Evolutionary conservation across 2,888 invertebrate genomes (phyloP), one percentile per base, ranked within the genome.

Genomic region (Dynastes hyllus): DNA sequence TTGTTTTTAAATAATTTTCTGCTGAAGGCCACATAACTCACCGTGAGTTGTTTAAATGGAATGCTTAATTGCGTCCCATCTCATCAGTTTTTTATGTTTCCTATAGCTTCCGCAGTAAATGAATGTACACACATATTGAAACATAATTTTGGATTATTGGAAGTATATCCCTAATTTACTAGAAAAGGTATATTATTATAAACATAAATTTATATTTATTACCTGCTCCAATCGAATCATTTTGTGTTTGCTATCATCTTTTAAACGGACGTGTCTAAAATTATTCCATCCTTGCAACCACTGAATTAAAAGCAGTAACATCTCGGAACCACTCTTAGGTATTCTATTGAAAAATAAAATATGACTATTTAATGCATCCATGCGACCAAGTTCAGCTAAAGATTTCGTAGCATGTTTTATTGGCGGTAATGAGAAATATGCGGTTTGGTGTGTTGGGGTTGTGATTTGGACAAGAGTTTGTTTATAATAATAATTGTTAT

Each of bases 311-410:
- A 92, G 86, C n/a, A 92, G 90, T 73, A 93, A 85, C 83, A 92
- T 88, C 85, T 92, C 92, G 3, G 92, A 90, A 13, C 93, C 93
- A 63, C 92, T 90, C 82, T 91, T 91, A 0, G 93, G 92, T 13
- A 93, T 90, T 61, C 91, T 88, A 82, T 93, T 93, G 83, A 93
- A 90, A 88, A 93, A 91, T 75, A 93, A 84, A 78, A 92, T 88
- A 84, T 91, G 89, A 73, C 88, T 88, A 84, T 90, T 91, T 67
- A 90, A 87, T 82, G 89, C 90, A 40, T 90, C 90, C 85, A 90
- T 88, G 78, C 87, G 86, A 50, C 90, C 90, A 65, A 91, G 83
- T 84, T 91, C 90, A 1, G 90, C 87, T 50, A 92, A 86, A 1
- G 91, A 91, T 80, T 91, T 91, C 3, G 91, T 91, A 27, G 91